Conservation (phyloP, 2,113 vertebrate genomes). For the Actenoides lindsayi region DNA sequence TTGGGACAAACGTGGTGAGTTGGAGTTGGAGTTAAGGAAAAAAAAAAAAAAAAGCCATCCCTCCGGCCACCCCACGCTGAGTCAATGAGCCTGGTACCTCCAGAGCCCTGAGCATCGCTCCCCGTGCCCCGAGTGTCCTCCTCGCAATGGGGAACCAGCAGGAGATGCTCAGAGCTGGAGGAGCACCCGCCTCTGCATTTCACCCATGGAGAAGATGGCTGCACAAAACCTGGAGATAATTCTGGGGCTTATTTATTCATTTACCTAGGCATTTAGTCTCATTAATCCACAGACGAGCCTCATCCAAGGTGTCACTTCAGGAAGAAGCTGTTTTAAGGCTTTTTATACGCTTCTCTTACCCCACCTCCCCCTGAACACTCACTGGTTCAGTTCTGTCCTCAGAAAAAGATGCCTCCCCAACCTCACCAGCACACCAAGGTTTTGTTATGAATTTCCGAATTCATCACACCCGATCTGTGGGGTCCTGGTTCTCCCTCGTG, state of each 20-base stretch:
- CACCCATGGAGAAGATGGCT: background rate
- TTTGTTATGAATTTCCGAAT: background rate
- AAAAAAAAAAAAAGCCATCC: background rate
- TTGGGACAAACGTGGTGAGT: background rate
- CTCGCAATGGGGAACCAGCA: fast-evolving
- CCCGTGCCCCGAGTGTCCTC: background rate
- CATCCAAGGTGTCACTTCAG: background rate
- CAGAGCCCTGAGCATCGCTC: background rate
- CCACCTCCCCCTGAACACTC: fast-evolving
- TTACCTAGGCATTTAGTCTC: background rate
- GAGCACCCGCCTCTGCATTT: background rate
- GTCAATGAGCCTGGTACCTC: background rate
- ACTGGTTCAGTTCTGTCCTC: background rate
- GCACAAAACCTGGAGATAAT: background rate
- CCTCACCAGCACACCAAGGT: background rate
- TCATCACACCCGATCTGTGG: fast-evolving
- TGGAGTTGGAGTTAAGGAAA: background rate
- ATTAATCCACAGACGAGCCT: background rate
- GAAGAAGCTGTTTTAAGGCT: background rate
- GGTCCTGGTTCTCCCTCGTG: fast-evolving
- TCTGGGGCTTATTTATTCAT: background rate
- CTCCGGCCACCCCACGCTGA: background rate
- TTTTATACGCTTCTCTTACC: background rate
- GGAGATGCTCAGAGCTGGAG: background rate
- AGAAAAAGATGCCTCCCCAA: background rate